phyloP scores from a whole-genome alignment of 2,888 invertebrate species.

The Drosophila koepferae region DNA sequence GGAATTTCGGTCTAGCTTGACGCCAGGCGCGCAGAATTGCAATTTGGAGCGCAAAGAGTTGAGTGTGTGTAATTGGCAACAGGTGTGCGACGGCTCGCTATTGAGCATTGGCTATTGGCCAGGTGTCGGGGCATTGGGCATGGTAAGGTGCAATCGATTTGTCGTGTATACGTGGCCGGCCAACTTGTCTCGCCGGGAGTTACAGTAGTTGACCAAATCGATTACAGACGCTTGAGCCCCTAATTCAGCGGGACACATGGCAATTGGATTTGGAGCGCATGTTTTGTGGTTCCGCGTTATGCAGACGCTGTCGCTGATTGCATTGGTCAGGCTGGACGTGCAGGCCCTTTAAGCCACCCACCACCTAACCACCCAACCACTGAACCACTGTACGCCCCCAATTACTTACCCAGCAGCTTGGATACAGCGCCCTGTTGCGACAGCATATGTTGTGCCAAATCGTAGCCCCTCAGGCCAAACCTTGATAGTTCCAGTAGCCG shows the following conservation, averaged over 20 bases:
- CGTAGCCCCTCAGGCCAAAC: slow-evolving; percentile 93
- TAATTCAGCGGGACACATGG: slow-evolving; percentile 70
- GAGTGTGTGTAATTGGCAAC: slow-evolving; percentile 34
- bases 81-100: slow-evolving; percentile 41
- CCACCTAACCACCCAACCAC: background rate
- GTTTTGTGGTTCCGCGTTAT: slow-evolving; percentile 54
- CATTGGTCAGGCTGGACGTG: slow-evolving; percentile 65
- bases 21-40: slow-evolving; percentile 47
- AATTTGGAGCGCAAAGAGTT: slow-evolving; percentile 56
- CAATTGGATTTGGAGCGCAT: slow-evolving; percentile 78
- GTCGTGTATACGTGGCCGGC: slow-evolving; percentile 73
- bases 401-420: slow-evolving; percentile 92
- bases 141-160: slow-evolving; percentile 73
- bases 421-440: slow-evolving; percentile 96
- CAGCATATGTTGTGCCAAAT: slow-evolving; percentile 95
- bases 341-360: background rate
- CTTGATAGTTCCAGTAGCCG: slow-evolving; percentile 92
- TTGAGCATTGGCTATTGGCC: slow-evolving; percentile 45
- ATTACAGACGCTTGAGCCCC: slow-evolving; percentile 70
- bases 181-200: slow-evolving; percentile 45
- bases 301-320: slow-evolving; percentile 48
- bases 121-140: slow-evolving; percentile 65
- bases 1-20: slow-evolving; percentile 14
- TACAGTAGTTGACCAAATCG: slow-evolving; percentile 62
- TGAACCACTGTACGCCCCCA: background rate